Evolutionary conservation across 2,797 vertebrate genomes (phyloP).

Genomic region (Sebastes glaucus): DNA sequence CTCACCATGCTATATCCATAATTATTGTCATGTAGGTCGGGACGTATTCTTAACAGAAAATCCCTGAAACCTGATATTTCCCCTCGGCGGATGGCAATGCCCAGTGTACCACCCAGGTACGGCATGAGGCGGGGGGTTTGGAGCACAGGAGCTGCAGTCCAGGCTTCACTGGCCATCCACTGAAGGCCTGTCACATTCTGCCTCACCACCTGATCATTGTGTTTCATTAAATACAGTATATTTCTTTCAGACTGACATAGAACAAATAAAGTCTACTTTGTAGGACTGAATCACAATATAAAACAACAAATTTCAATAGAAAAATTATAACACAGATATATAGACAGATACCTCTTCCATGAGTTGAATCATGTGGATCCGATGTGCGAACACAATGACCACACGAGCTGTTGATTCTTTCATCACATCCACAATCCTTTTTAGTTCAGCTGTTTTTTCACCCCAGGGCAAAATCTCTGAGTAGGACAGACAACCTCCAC

Average conservation of each 20-base stretch:
- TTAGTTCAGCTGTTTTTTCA: conserved; percentile 39
- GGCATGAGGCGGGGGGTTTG: conserved; percentile 44
- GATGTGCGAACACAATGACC: conserved; percentile 61
- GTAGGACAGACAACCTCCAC: conserved; percentile 69
- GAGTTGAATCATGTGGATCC: not conserved
- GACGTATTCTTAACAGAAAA: conserved; percentile 56
- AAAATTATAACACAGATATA: too few species aligned
- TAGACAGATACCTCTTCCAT: conserved; percentile 43
- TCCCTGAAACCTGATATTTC: conserved; percentile 72
- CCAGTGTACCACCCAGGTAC: conserved; percentile 64
- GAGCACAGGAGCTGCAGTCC: conserved; percentile 44
- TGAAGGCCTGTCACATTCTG: conserved; percentile 64
- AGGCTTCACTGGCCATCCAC: conserved; percentile 65
- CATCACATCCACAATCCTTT: conserved; percentile 57
- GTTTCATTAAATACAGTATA: too few species aligned
- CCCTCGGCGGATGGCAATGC: conserved; percentile 73
- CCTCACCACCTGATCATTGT: conserved; percentile 46
- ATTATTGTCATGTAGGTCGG: conserved; percentile 6
- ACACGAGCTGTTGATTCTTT: conserved; percentile 60
- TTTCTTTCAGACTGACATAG: too few species aligned
- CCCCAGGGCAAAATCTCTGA: conserved; percentile 66
- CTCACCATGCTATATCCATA: conserved; percentile 49
- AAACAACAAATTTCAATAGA: too few species aligned
- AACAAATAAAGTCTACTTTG: not conserved
- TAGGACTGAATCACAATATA: not conserved